Base-by-base conservation (phyloP, 2,113 vertebrate genomes). In the Aptenodytes forsteri region DNA sequence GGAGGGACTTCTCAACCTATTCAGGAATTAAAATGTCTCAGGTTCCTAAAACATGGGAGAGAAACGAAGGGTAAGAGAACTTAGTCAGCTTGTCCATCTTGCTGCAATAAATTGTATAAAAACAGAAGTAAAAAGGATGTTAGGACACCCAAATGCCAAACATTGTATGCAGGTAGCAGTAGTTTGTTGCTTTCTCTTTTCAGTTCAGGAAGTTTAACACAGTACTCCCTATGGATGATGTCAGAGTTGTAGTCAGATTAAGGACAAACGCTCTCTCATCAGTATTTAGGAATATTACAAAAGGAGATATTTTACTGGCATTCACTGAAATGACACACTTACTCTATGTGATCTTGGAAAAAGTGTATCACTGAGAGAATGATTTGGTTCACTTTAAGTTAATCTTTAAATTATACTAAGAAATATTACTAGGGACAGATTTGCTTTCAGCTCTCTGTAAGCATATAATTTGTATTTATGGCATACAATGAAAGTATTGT, bases 321-420 rank as follows among this genome's bases (percentile, higher is more conserved):
- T 97, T 98, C 96, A 97, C 89, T 95, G 95, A 97, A 95, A 97
- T 90, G 66, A 96, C 91, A 97, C 56, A 71, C 61, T 95, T 86
- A 96, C 62, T 96, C 76, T 83, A 83, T 40, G 50, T 96, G 97
- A 98, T 97, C 94, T 94, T 96, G 94, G 80, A 92, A 92, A 95
- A 98, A 96, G 80, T 90, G 71, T 89, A 95, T 94, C 55, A 87
- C 17, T 46, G 58, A 95, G 78, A 96, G 79, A 97, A 96, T 94
- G 47, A 97, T 96, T 98, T 97, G 79, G 90, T 97, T 96, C 87
- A 82, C 77, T 97, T 96, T 92, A 95, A 97, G 73, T 94, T 98
- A 96, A 98, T 98, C 97, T 93, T 95, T 85, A 97, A 98, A 98
- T 96, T 96, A 95, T 88, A 91, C 93, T 93, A 96, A 78, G 91